Base-by-base conservation (phyloP, 2,797 vertebrate species). In the Platyrinchus mystaceus region DNA sequence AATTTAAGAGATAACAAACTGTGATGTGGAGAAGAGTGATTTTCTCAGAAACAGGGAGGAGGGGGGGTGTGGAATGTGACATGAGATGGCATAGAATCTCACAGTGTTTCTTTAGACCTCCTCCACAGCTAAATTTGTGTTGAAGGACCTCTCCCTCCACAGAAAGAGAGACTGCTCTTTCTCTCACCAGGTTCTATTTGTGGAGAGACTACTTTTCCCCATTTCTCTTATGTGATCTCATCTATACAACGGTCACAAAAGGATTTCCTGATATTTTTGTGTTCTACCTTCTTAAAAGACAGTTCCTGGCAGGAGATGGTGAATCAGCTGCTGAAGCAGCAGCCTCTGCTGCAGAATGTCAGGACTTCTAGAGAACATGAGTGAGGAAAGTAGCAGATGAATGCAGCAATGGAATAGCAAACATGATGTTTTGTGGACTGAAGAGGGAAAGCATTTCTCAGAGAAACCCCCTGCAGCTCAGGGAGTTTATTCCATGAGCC, bases 1-100 rank as follows among this genome's bases (percentile, higher is more conserved):
- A 77, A 83, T 60, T 77, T 87, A 79, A 23, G 3, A 59, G 86
- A 70, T 17, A 91, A 53, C 27, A 93, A 89, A 73, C 7, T 74
- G 18, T 16, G 34, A 67, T 43, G 44, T 39, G 56, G 20, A 86
- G 27, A 73, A 59, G 21, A 79, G 30, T 41, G 53, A 62, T 85
- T 82, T 92, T 77, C 75, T 37, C 39, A 64, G 81, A 49, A n/a
- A 63, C 2, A 1, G 47, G 41, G 22, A 14, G 10, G 34, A 52
- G 52, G 5, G 1, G 18, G 4, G 18, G 10, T 0, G 0, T 7
- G 7, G 49, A 76, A 63, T 4, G 28, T 10, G 43, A 49, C 2
- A 6, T 0, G 1, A 88, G 43, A 39, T 43, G 46, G 62, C 37
- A 64, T 1, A 88, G 46, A 30, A 81, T 34, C 50, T 66, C 30